phyloP scores from a whole-genome alignment of 2,888 invertebrate species.

The Ophion ellenae region DNA sequence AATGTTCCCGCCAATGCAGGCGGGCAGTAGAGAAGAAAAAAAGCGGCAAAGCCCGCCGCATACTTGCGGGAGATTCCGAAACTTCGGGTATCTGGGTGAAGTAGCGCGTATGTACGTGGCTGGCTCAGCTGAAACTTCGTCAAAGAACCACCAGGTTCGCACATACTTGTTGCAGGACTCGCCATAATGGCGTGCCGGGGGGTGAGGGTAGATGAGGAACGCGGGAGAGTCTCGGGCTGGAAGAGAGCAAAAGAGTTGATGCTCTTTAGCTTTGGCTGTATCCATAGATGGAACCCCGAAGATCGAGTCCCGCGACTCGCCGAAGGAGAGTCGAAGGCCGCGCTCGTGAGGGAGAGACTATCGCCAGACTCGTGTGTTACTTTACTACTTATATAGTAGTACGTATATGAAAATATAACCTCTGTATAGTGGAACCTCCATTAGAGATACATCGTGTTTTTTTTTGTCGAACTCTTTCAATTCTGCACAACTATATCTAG shows the following conservation, averaged over 20 bases:
- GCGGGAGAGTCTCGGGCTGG: slow-evolving; percentile 58
- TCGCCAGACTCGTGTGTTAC: slow-evolving; percentile 47
- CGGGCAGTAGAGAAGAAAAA: neutral
- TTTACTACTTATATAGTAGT: slow-evolving; percentile 42
- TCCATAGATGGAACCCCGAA: slow-evolving; percentile 72
- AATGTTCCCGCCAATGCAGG: neutral
- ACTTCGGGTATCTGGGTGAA: neutral
- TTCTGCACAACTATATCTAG: too few species aligned
- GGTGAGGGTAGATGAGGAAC: slow-evolving; percentile 39
- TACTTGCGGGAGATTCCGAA: neutral
- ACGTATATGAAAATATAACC: slow-evolving; percentile 29
- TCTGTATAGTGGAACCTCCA: slow-evolving; percentile 27
- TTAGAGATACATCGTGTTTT: neutral
- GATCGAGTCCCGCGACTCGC: slow-evolving; percentile 55
- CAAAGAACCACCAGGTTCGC: slow-evolving; percentile 14
- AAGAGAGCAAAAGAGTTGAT: slow-evolving; percentile 41
- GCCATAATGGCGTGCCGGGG: neutral
- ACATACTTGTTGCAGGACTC: neutral
- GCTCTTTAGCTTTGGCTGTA: slow-evolving; percentile 50
- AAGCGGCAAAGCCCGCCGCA: neutral
- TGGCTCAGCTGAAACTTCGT: neutral
- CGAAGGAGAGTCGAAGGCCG: slow-evolving; percentile 63
- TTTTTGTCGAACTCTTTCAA: neutral
- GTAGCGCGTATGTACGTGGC: neutral
- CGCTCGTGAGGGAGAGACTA: slow-evolving; percentile 46